phyloP scores from a whole-genome alignment of 2,797 vertebrate genomes.

The Miichthys miiuy region DNA sequence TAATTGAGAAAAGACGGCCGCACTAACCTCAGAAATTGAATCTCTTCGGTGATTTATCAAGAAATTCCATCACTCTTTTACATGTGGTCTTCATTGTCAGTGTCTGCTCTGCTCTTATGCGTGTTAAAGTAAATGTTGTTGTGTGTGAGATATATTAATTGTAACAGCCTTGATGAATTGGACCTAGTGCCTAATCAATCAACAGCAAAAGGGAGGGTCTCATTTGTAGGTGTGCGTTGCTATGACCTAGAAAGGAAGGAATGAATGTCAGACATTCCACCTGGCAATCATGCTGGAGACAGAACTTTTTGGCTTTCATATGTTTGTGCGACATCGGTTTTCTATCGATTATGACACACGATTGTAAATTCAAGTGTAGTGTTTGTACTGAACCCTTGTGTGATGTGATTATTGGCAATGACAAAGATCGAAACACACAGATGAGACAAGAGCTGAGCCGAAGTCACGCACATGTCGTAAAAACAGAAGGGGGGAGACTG shows the following conservation, averaged over 20 bases:
- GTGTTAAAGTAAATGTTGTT: slow-evolving; percentile 13
- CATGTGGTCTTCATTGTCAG: slow-evolving; percentile 19
- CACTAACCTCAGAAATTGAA: not conserved
- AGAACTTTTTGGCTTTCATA: slow-evolving; percentile 10
- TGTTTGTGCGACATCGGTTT: slow-evolving; percentile 27
- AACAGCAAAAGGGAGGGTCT: slow-evolving; percentile 34
- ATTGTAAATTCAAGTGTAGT: not conserved
- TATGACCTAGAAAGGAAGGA: slow-evolving; percentile 45
- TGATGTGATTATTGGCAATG: slow-evolving; percentile 6
- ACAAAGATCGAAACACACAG: not conserved
- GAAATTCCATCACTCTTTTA: slow-evolving; percentile 5
- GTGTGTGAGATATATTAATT: slow-evolving; percentile 40
- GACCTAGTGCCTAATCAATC: slow-evolving; percentile 53
- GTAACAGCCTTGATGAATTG: slow-evolving; percentile 62
- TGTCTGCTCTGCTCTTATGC: slow-evolving; percentile 24
- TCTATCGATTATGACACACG: slow-evolving; percentile 11
- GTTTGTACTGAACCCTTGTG: not conserved
- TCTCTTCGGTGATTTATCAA: slow-evolving; percentile 21
- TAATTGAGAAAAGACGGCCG: slow-evolving; percentile 28
- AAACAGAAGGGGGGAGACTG: not conserved
- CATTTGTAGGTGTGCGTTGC: slow-evolving; percentile 25
- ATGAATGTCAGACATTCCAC: slow-evolving; percentile 41
- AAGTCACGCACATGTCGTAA: slow-evolving; percentile 2
- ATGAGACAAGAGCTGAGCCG: not conserved
- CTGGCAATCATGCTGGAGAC: slow-evolving; percentile 9